These are phyloP conservation scores for Scaptomyza cyrtandrae DNA, from an alignment of 2,888 invertebrate genomes.

Conservation along the genomic window DNA sequence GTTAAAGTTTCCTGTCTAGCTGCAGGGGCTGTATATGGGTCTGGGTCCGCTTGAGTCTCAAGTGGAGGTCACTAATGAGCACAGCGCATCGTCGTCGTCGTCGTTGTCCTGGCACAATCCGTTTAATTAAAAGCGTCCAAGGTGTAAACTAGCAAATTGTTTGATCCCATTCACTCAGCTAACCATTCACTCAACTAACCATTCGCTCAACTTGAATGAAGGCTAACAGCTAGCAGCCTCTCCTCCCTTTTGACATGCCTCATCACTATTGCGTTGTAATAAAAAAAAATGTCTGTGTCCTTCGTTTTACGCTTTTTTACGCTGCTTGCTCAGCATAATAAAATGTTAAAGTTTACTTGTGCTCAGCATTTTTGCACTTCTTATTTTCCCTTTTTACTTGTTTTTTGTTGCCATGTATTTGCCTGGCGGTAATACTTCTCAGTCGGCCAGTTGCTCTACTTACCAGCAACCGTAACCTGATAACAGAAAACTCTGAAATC, in stretches of 20 bases:
- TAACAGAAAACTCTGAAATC: conserved; percentile 37
- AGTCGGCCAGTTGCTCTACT: conserved; percentile 57
- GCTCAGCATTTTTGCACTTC: conserved; percentile 67
- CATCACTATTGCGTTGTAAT: conserved; percentile 6
- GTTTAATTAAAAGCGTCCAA: conserved; percentile 78
- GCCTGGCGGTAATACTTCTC: conserved; percentile 48
- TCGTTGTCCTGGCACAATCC: conserved; percentile 60
- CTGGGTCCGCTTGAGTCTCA: conserved; percentile 13
- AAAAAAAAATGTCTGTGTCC: conserved; percentile 18
- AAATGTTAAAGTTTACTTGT: conserved; percentile 68
- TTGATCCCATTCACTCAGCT: conserved; percentile 73
- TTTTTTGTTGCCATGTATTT: conserved; percentile 28
- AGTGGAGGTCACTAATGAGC: conserved; percentile 66
- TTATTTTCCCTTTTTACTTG: conserved; percentile 21
- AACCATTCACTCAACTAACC: conserved; percentile 36
- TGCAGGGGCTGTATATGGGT: neutral
- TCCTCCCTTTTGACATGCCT: conserved; percentile 3
- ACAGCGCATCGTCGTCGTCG: conserved; percentile 7
- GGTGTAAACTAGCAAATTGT: conserved; percentile 80
- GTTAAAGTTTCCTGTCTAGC: conserved; percentile 49
- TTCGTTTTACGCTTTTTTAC: conserved; percentile 23
- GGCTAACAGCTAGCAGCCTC: conserved; percentile 7
- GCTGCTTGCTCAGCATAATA: conserved; percentile 70
- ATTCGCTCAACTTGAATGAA: conserved; percentile 34
- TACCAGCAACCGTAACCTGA: conserved; percentile 63